These are phyloP conservation scores for Nibea albiflora DNA, from an alignment of 2,113 vertebrate genomes.

Conservation along the genomic window DNA sequence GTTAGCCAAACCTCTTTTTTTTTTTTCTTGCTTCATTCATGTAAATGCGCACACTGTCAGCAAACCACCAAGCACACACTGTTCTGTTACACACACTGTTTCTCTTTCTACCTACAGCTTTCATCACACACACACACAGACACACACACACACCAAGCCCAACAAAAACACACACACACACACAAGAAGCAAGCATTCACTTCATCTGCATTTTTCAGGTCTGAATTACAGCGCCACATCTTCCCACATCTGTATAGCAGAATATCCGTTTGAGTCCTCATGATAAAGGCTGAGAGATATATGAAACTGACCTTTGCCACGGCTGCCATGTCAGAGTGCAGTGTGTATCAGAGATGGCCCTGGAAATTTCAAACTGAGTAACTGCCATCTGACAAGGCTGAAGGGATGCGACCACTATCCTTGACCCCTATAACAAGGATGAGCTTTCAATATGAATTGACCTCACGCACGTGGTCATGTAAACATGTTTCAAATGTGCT, in stretches of 20 bases:
- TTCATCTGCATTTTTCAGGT: slow-evolving; percentile 55
- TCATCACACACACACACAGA: slow-evolving; percentile 33
- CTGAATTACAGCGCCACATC: slow-evolving; percentile 35
- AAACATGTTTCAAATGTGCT: slow-evolving; percentile 28
- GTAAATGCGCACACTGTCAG: slow-evolving; percentile 54
- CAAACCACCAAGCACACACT: slow-evolving; percentile 3
- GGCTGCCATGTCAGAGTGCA: slow-evolving; percentile 67
- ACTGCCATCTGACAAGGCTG: slow-evolving; percentile 71
- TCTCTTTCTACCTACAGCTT: slow-evolving; percentile 30
- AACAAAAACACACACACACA: slow-evolving; percentile 15
- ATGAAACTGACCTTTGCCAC: slow-evolving; percentile 79
- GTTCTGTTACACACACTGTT: slow-evolving; percentile 27
- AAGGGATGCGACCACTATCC: slow-evolving; percentile 68
- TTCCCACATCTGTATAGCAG: slow-evolving; percentile 41
- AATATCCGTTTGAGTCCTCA: slow-evolving; percentile 70
- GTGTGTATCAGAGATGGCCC: slow-evolving; percentile 60
- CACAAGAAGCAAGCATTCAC: slow-evolving; percentile 34
- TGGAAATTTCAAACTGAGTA: slow-evolving; percentile 81
- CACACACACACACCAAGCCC: slow-evolving; percentile 1
- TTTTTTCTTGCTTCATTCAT: slow-evolving; percentile 35
- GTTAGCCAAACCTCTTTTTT: slow-evolving; percentile 41
- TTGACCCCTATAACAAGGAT: slow-evolving; percentile 75
- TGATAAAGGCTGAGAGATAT: slow-evolving; percentile 78
- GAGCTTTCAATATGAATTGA: slow-evolving; percentile 61
- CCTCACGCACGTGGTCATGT: slow-evolving; percentile 29